A percentile compares a stretch with the other conserved stretches of the same genome.
Evolutionary conservation across 2,113 vertebrate genomes (phyloP).

Genomic region (Crypturellus undulatus): DNA sequence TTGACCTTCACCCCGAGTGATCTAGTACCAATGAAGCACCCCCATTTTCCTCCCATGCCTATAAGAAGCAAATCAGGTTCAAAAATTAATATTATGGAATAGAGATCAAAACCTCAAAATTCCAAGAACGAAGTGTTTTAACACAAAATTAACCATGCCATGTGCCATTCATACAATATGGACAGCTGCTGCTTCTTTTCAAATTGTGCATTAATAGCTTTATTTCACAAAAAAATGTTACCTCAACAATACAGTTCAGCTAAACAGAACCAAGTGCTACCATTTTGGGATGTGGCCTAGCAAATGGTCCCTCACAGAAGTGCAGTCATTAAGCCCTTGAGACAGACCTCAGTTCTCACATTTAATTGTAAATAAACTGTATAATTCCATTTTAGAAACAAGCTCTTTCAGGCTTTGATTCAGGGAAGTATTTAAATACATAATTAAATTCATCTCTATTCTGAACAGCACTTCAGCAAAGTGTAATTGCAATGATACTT

Average conservation of each 20-base stretch:
- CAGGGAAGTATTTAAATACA: not conserved
- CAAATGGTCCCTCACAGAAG: not conserved
- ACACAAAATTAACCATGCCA: not conserved
- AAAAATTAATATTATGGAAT: not conserved
- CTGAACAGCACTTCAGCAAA: not conserved
- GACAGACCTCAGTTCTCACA: not conserved
- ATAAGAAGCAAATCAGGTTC: not conserved
- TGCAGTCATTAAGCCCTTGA: not conserved
- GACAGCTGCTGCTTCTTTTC: not conserved
- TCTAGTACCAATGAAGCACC: not conserved
- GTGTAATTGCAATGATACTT: not conserved
- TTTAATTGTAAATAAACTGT: not conserved
- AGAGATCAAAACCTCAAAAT: not conserved
- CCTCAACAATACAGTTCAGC: not conserved
- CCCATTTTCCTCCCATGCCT: not conserved
- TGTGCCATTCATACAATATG: not conserved
- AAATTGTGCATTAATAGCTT: not conserved
- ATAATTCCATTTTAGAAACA: not conserved
- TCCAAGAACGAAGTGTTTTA: not conserved
- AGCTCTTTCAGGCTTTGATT: not conserved
- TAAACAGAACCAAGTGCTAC: not conserved
- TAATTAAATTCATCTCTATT: not conserved
- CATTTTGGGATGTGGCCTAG: fast-evolving
- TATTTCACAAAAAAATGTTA: not conserved
- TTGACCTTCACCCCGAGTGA: not conserved